Base-by-base conservation (phyloP, 2,888 invertebrate species). In the Tachina lurida region DNA sequence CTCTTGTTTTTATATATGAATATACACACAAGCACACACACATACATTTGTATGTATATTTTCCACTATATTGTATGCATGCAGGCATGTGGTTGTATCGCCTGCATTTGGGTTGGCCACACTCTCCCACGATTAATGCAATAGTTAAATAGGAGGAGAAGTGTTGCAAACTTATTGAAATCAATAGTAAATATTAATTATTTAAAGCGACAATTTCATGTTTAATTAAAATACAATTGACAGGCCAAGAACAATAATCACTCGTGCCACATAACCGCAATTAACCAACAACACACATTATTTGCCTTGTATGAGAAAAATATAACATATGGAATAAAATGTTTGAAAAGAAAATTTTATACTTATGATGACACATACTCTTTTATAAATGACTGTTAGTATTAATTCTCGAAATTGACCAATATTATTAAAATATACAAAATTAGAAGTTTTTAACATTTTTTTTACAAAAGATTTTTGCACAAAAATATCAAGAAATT, bases 361-460 rank as follows among this genome's bases (percentile, higher is more conserved):
- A 58, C 31, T 67, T 39, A 45, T 31, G 45, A 43, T 41, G 45
- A 43, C 47, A 84, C 82, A 19, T 86, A 86, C 86, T 79, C 82
- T 71, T 73, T 83, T 83, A 73, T 73, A 79, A 65, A 79, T 82
- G 17, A 83, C 60, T 70, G 54, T 75, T 76, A 85, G 75, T 75
- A 79, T 43, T 70, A 75, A 65, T 58, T 74, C 70, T 54, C 62
- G 63, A 31, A 79, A 79, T 79, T 79, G 78, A 49, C 71, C 75
- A 67, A 56, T 67, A 43, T 76, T 63, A 49, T 49, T 63, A 65
- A 65, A 43, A 68, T 74, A 43, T 19, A 54, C 31, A 41, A 60
- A 68, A 71, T 60, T 13, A 79, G 12, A 79, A 52, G 49, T 71
- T 71, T 79, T 86, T 71, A 86, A 79, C 86, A 86, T 86, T 86